Evolutionary conservation across 2,888 invertebrate species (phyloP).

Genomic region (Pharmacophagus antenor): DNA sequence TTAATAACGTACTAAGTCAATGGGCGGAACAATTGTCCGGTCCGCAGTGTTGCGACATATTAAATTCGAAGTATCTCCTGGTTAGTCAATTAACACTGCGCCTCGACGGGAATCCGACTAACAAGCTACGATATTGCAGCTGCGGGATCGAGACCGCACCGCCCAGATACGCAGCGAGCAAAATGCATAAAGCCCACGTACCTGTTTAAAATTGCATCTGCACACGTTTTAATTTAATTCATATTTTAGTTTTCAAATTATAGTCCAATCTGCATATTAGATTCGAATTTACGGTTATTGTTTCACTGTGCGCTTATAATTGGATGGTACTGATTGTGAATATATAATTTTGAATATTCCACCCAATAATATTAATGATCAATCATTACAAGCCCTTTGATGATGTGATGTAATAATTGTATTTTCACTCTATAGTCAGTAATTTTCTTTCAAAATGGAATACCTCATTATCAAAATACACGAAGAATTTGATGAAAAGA

Average conservation of each 20-base stretch:
- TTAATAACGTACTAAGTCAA: constrained; percentile 25
- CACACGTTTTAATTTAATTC: constrained; percentile 15
- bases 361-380: not conserved
- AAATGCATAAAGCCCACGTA: constrained; percentile 16
- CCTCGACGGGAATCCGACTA: constrained; percentile 51
- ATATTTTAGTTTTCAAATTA: constrained; percentile 21
- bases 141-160: constrained; percentile 16
- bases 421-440: no score
- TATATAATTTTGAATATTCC: constrained; percentile 6
- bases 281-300: constrained; percentile 13
- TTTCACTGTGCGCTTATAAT: constrained; percentile 1
- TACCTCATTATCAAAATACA: no score
- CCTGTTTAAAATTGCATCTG: constrained; percentile 22
- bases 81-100: constrained; percentile 61
- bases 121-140: constrained; percentile 47
- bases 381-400: constrained; percentile 1
- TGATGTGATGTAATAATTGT: no score
- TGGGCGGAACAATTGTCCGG: constrained; percentile 19
- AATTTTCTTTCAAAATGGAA: no score
- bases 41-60: constrained; percentile 34
- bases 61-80: constrained; percentile 47
- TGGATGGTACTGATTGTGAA: constrained; percentile 7
- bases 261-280: constrained; percentile 15
- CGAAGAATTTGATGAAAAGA: no score
- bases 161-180: constrained; percentile 10